phyloP scores from a whole-genome alignment of 2,113 vertebrate species.

The Heterochromis multidens region DNA sequence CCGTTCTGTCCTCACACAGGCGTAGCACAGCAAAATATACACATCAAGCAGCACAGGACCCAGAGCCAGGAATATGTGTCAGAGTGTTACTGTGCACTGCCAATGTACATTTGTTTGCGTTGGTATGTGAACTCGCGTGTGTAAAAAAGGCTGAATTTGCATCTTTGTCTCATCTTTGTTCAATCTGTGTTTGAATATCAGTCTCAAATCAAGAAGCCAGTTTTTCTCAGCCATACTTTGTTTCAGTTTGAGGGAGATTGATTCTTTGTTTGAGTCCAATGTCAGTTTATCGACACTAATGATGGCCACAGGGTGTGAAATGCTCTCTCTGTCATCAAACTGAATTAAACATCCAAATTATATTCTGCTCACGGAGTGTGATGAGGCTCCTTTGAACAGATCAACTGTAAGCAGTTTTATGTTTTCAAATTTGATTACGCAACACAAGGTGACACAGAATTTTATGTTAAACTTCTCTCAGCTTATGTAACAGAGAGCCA shows the following conservation, averaged over 20 bases:
- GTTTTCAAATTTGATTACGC: not conserved
- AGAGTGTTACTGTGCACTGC: not conserved
- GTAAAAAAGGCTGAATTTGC: conserved; percentile 15
- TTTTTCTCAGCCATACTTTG: not conserved
- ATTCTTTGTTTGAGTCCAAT: conserved; percentile 1
- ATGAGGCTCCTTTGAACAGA: conserved; percentile 14
- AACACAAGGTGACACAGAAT: not conserved
- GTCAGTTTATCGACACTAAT: conserved; percentile 32
- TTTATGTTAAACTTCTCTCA: not conserved
- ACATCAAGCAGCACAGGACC: conserved; percentile 8
- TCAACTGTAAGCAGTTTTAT: not conserved
- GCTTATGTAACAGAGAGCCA: not conserved
- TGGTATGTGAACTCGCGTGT: not conserved
- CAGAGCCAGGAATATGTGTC: conserved; percentile 7
- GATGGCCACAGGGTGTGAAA: conserved; percentile 27
- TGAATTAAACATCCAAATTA: conserved; percentile 46
- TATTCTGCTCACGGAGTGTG: not conserved
- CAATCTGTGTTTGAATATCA: not conserved
- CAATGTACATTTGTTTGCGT: not conserved
- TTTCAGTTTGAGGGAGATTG: too few relatives aligned
- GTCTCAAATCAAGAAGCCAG: not conserved
- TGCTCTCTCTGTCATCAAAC: conserved; percentile 24
- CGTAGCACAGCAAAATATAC: conserved; percentile 54
- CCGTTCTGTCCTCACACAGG: conserved; percentile 64
- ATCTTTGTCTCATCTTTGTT: too few relatives aligned